Percentiles rank a stretch among this genome's conserved stretches.
Conservation (phyloP, 2,797 vertebrate genomes). For the Denticeps clupeoides region DNA sequence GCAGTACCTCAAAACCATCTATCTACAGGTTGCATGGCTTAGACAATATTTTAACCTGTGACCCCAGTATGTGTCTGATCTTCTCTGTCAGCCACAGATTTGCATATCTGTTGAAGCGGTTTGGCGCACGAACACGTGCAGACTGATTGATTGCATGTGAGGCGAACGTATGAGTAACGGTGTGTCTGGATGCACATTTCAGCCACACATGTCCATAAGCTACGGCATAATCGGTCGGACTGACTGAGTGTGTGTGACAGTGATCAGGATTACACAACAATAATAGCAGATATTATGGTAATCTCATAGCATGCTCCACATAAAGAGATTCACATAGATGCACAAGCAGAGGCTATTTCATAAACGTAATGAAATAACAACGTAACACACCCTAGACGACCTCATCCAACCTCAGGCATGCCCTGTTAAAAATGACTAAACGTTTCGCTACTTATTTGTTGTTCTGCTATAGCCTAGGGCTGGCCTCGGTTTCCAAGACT, state of each 20-base stretch:
- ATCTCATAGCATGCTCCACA: conserved; percentile 53
- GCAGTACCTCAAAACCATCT: no score
- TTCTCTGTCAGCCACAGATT: no score
- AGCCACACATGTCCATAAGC: conserved; percentile 58
- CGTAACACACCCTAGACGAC: background rate
- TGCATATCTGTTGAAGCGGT: no score
- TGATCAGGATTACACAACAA: conserved; percentile 69
- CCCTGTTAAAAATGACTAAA: background rate
- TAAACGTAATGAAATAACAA: no score
- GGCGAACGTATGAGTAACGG: conserved; percentile 1
- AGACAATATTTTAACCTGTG: no score
- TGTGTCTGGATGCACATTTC: conserved; percentile 41
- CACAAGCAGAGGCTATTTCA: background rate
- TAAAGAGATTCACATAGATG: conserved; percentile 31
- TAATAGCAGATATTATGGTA: conserved; percentile 71
- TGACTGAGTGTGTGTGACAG: conserved; percentile 66
- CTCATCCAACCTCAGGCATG: background rate
- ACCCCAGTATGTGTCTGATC: no score
- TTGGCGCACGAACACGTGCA: conserved; percentile 6
- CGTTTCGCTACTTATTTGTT: no score
- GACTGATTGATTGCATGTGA: background rate
- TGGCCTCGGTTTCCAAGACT: no score
- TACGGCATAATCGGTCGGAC: conserved; percentile 65
- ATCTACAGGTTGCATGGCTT: no score
- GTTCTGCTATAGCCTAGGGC: no score